Base-by-base conservation (phyloP, 2,797 vertebrate genomes). In the Gymnothorax reevesii region DNA sequence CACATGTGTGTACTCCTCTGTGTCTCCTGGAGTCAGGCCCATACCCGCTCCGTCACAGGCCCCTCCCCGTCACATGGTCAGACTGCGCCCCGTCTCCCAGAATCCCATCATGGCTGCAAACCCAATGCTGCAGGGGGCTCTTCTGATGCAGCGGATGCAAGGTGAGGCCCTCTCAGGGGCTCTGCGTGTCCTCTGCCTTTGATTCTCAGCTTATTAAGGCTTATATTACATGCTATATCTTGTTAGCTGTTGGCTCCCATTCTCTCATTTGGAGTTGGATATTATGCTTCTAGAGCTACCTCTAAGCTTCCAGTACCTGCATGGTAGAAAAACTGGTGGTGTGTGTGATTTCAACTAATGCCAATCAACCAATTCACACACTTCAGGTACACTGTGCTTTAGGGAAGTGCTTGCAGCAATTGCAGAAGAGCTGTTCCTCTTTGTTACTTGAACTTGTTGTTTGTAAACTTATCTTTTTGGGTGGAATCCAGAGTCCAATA, bases 71-170 rank as follows among this genome's bases (percentile, higher is more conserved):
- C 88, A 83, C 25, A 42, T 95, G 91, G 91, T 97, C 92, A 95
- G 91, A 87, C 92, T 97, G 86, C 92, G 94, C 83, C 91, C 94
- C 42, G 59, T 92, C 89, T 92, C 87, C 62, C 92, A 94, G 1
- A 93, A 94, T 3, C 92, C 95, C 0, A 92, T 97, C 57, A 92
- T 97, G 66, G 96, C 88, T 69, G 89, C 95, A 88, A 94, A 95
- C 90, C 93, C 95, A 8, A 90, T 96, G 95, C 91, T 97, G 20
- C 96, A 96, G 88, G 94, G 94, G 66, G 94, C 96, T 82, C 89
- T 96, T 90, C 92, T 96, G 80, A 93, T 97, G 91, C 96, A 96
- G 86, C 96, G 96, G 87, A 93, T 97, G 92, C 95, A 96, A 95
- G 97, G 97, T 97, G 95, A 55, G 69, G 73, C 54, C n/a, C 7